Evolutionary conservation across 2,113 vertebrate species (phyloP).

Genomic region (Procavia capensis): DNA sequence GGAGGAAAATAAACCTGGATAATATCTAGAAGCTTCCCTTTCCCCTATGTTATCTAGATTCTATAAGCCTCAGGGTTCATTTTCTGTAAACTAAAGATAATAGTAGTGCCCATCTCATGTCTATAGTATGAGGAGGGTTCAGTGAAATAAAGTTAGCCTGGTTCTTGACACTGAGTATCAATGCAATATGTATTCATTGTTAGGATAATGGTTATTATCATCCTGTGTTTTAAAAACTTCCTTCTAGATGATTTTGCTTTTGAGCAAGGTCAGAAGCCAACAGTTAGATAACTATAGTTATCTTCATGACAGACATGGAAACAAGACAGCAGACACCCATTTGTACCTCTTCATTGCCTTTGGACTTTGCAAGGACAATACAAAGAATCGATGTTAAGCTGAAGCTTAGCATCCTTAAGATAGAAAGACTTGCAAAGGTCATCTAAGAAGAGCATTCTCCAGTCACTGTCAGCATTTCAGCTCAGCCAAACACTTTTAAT

Average conservation of each 20-base stretch:
- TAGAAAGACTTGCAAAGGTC: slow-evolving; percentile 64
- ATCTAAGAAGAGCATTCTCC: slow-evolving; percentile 32
- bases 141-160: not conserved
- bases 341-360: not conserved
- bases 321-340: not conserved
- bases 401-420: not conserved
- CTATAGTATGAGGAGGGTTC: not conserved
- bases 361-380: not conserved
- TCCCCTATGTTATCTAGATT: not conserved
- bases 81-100: not conserved
- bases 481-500: slow-evolving; percentile 49
- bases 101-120: not conserved
- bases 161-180: not conserved
- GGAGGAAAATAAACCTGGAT: not conserved
- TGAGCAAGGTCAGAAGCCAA: not conserved
- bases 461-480: not conserved
- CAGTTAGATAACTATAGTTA: not conserved
- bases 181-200: not conserved
- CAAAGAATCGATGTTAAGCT: not conserved
- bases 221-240: not conserved
- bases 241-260: slow-evolving; percentile 20
- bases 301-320: not conserved
- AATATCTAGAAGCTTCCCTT: not conserved
- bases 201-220: not conserved
- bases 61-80: not conserved